Percentiles rank a stretch among this genome's conserved stretches.
Evolutionary conservation across 2,113 vertebrate species (phyloP).

Genomic region (Echinops telfairi): DNA sequence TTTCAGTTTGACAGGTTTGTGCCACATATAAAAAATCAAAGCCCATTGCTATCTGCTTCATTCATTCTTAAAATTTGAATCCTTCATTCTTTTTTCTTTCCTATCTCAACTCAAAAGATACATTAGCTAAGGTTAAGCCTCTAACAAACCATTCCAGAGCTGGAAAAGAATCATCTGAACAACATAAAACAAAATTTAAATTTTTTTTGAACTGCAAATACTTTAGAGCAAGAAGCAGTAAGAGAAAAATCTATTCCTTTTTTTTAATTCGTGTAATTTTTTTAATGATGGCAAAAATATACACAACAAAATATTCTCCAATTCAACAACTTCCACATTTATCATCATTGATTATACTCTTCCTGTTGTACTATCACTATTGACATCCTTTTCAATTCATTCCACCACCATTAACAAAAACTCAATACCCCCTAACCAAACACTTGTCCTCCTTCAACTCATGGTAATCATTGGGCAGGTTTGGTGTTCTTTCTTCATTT

Average conservation of each 20-base stretch:
- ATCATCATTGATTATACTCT: too few species aligned
- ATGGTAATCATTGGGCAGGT: too few species aligned
- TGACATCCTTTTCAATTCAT: too few species aligned
- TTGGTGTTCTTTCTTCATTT: too few species aligned
- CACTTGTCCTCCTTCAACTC: too few species aligned
- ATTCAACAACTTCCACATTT: too few species aligned
- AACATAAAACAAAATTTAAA: conserved; percentile 33
- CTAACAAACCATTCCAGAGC: conserved; percentile 15
- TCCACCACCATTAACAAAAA: too few species aligned
- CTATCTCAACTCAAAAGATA: conserved; percentile 6
- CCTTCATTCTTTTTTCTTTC: not conserved
- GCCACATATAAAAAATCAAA: not conserved
- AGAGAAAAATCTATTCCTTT: not conserved
- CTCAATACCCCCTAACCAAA: too few species aligned
- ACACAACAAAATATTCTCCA: too few species aligned
- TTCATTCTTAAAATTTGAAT: conserved; percentile 33
- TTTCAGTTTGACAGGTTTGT: not conserved
- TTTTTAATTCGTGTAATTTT: not conserved
- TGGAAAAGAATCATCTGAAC: conserved; percentile 9
- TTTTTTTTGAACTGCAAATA: conserved; percentile 11
- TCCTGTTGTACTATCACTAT: too few species aligned
- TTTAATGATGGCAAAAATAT: too few species aligned
- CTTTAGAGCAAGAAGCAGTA: not conserved
- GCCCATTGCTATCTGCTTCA: not conserved
- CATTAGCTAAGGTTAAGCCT: not conserved